Conservation (phyloP, 2,888 invertebrate species). For the Drosophila anomelani region DNA sequence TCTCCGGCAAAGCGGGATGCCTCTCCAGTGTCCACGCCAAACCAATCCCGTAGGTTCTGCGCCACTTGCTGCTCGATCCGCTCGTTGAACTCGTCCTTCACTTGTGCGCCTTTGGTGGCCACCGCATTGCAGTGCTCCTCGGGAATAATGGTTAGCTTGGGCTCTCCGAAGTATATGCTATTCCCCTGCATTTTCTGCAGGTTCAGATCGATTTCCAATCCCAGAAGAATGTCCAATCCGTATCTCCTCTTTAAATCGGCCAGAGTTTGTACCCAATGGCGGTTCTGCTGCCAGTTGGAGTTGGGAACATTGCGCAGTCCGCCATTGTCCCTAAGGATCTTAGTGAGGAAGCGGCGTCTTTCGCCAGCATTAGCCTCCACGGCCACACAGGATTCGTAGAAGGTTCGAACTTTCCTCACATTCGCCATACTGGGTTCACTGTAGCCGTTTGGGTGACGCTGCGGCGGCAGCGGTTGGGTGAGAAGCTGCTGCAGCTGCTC, state of each 20-base stretch:
- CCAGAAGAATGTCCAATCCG: constrained; percentile 81
- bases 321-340: constrained; percentile 68
- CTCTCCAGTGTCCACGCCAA: constrained; percentile 64
- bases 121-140: constrained; percentile 68
- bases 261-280: constrained; percentile 77
- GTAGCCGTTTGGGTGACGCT: constrained; percentile 46
- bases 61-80: constrained; percentile 71
- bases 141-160: constrained; percentile 73
- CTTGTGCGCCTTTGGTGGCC: constrained; percentile 49
- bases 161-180: constrained; percentile 78
- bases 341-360: constrained; percentile 63
- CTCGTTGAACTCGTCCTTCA: constrained; percentile 58
- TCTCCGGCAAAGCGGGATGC: constrained; percentile 73
- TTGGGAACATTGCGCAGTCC: constrained; percentile 72
- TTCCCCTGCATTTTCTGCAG: constrained; percentile 64
- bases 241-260: constrained; percentile 69
- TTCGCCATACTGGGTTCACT: constrained; percentile 39
- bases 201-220: constrained; percentile 76
- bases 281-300: constrained; percentile 71
- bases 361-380: constrained; percentile 54
- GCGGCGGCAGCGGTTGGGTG: constrained; percentile 47
- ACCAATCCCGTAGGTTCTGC: constrained; percentile 77
- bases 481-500: constrained; percentile 67
- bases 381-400: constrained; percentile 74
- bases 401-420: constrained; percentile 72